A percentile compares a stretch with the other conserved stretches of the same genome.
These are phyloP conservation scores for Salvelinus alpinus DNA, from an alignment of 2,113 vertebrate genomes.

Conservation along the genomic window DNA sequence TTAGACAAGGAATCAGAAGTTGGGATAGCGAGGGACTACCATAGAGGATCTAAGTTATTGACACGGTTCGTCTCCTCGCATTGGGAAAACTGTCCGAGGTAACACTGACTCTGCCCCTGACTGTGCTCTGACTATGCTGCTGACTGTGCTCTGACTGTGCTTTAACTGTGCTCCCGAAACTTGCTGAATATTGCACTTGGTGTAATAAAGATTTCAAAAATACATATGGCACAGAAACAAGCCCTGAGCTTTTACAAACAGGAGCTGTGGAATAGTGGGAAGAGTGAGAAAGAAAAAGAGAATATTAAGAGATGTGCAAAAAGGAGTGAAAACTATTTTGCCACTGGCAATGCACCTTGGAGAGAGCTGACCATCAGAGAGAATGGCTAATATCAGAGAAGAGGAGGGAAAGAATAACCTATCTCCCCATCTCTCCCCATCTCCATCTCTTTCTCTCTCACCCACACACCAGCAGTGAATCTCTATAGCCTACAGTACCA, in stretches of 20 bases:
- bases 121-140: no score
- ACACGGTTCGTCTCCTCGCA: no score
- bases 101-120: no score
- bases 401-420: not conserved
- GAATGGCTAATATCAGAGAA: not conserved
- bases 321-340: not conserved
- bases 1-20: not conserved
- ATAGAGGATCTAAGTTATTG: not conserved
- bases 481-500: not conserved
- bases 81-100: no score
- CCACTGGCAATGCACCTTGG: not conserved
- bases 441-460: not conserved
- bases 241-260: not conserved
- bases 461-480: not conserved
- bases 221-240: not conserved
- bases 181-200: no score
- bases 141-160: no score
- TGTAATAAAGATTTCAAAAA: not conserved
- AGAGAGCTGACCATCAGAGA: not conserved
- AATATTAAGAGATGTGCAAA: not conserved
- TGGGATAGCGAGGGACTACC: not conserved
- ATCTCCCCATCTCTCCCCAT: not conserved
- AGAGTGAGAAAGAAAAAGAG: constrained; percentile 12
- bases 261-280: no score
- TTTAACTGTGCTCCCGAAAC: no score